These are phyloP conservation scores for Lacanobia oleracea DNA, from an alignment of 2,888 invertebrate species.

Conservation along the genomic window DNA sequence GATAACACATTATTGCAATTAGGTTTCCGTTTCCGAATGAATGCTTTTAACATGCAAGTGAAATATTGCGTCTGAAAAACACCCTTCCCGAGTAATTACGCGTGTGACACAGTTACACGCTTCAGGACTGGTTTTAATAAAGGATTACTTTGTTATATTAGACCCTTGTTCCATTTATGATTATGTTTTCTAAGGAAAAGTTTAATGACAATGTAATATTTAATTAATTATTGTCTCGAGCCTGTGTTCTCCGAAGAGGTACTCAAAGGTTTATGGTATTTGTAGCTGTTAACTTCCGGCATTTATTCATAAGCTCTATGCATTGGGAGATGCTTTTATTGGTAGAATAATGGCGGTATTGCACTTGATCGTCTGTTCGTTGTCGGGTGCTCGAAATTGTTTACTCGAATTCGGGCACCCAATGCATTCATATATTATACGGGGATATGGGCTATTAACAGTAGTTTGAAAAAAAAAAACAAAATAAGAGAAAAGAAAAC, in stretches of 20 bases:
- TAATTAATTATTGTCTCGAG: not conserved
- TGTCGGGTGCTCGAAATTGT: not conserved
- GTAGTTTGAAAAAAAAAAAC: no score
- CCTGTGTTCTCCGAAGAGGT: not conserved
- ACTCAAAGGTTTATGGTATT: not conserved
- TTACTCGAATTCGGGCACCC: not conserved
- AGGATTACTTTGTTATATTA: slow-evolving; percentile 53
- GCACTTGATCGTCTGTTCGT: not conserved
- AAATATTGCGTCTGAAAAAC: slow-evolving; percentile 43
- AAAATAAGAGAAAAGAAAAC: not conserved
- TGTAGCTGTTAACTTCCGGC: not conserved
- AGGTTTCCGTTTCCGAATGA: slow-evolving; percentile 36
- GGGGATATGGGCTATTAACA: not conserved
- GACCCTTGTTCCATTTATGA: slow-evolving; percentile 19
- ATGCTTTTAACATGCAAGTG: slow-evolving; percentile 29
- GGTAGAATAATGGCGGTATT: not conserved
- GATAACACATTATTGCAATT: slow-evolving; percentile 33
- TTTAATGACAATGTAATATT: slow-evolving; percentile 25
- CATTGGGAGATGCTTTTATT: not conserved
- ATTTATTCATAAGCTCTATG: not conserved
- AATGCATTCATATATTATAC: not conserved
- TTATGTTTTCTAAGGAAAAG: slow-evolving; percentile 26
- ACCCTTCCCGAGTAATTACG: slow-evolving; percentile 52
- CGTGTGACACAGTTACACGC: slow-evolving; percentile 45
- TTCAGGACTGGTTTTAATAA: slow-evolving; percentile 59